Conservation (phyloP, 2,888 invertebrate species). For the Lepidocyrtoides sp. region DNA sequence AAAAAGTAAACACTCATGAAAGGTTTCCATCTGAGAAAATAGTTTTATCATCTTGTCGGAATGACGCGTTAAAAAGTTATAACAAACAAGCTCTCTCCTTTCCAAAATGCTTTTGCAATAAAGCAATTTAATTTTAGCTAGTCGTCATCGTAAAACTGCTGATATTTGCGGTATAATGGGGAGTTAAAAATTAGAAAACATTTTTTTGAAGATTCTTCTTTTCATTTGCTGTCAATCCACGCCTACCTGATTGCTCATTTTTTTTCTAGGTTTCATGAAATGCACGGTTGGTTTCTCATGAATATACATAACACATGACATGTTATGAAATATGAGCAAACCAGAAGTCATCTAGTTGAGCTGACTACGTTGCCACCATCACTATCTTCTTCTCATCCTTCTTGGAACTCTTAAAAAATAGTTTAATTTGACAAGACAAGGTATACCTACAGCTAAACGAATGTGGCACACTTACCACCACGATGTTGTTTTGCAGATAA, state of each 20-base stretch:
- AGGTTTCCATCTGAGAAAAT: no score
- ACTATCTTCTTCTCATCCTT: neutral
- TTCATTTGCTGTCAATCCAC: neutral
- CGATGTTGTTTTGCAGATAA: neutral
- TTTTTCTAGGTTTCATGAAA: conserved; percentile 7
- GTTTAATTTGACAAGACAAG: conserved; percentile 50
- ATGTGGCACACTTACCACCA: neutral
- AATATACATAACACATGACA: neutral
- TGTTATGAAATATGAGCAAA: neutral
- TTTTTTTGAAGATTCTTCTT: conserved; percentile 32
- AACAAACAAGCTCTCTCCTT: no score
- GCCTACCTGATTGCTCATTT: conserved; percentile 1
- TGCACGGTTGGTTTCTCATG: neutral
- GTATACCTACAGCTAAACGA: neutral
- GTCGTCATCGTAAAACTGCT: neutral
- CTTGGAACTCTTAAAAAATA: neutral
- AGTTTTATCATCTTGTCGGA: no score
- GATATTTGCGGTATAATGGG: conserved; percentile 20
- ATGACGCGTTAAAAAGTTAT: no score
- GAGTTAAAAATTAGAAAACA: neutral
- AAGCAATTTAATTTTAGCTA: no score
- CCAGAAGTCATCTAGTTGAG: neutral
- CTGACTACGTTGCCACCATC: neutral
- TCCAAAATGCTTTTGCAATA: no score
- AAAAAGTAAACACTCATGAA: no score